Evolutionary conservation across 2,888 invertebrate species (phyloP).

Genomic region (Choreutis nemorana): DNA sequence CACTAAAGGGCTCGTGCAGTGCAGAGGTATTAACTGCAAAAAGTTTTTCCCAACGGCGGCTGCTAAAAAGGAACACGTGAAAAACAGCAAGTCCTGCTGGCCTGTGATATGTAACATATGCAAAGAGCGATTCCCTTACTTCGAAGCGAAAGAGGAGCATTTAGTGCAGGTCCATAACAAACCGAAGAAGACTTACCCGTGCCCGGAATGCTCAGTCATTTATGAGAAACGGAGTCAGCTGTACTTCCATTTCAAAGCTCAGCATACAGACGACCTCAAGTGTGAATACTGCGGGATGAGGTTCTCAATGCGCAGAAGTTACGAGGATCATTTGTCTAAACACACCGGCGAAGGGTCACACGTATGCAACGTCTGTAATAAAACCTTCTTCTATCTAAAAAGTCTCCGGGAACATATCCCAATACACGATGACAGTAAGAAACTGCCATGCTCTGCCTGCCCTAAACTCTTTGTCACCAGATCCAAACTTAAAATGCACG

Average conservation of each 20-base stretch:
- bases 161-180: conserved; percentile 7
- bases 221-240: conserved; percentile 5
- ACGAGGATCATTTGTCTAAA: conserved; percentile 4
- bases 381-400: conserved; percentile 6
- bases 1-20: conserved; percentile 2
- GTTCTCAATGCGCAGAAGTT: conserved; percentile 2
- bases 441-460: conserved; percentile 8
- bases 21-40: conserved; percentile 8
- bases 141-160: conserved; percentile 6
- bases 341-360: conserved; percentile 8
- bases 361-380: conserved; percentile 7
- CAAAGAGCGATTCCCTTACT: conserved; percentile 6
- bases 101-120: conserved; percentile 6
- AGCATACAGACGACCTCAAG: conserved; percentile 8
- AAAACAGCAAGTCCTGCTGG: conserved; percentile 7
- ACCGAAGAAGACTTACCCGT: conserved; percentile 5
- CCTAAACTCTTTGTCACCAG: conserved; percentile 2
- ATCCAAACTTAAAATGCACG: conserved; percentile 5
- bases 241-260: conserved; percentile 8
- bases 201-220: conserved; percentile 8
- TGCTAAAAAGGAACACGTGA: conserved; percentile 6
- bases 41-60: conserved; percentile 5
- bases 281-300: conserved; percentile 9
- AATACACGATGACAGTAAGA: conserved; percentile 11
- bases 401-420: conserved; percentile 6